phyloP scores from a whole-genome alignment of 2,797 vertebrate genomes.

The Cryptoprocta ferox region DNA sequence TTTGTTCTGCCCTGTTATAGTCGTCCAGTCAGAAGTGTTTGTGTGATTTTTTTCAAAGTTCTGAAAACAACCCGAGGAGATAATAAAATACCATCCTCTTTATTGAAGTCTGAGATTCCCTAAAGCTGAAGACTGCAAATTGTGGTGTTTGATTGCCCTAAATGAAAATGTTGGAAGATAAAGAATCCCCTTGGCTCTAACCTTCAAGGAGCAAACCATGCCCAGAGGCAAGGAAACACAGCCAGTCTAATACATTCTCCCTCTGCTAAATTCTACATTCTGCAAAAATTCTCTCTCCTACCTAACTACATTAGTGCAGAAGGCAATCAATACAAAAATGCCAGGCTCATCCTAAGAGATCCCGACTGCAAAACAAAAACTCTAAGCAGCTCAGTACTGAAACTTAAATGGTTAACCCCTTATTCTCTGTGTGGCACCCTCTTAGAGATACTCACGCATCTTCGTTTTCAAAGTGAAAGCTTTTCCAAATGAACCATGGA shows the following conservation, averaged over 20 bases:
- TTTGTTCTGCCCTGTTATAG: slow-evolving; percentile 54
- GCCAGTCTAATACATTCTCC: slow-evolving; percentile 56
- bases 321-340: slow-evolving; percentile 52
- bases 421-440: not conserved
- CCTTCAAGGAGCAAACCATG: slow-evolving; percentile 75
- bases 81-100: slow-evolving; percentile 79
- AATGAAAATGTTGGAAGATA: slow-evolving; percentile 79
- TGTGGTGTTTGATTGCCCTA: slow-evolving; percentile 74
- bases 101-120: slow-evolving; percentile 76
- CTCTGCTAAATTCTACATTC: slow-evolving; percentile 57
- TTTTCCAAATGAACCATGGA: slow-evolving; percentile 6
- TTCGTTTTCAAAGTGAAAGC: slow-evolving; percentile 45
- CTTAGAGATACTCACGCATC: not conserved
- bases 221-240: slow-evolving; percentile 56
- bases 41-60: slow-evolving; percentile 67
- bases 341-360: slow-evolving; percentile 56
- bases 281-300: slow-evolving; percentile 61
- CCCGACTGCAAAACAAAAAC: slow-evolving; percentile 46
- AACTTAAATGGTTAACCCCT: slow-evolving; percentile 13
- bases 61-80: slow-evolving; percentile 74
- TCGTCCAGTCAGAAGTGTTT: slow-evolving; percentile 60
- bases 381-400: not conserved
- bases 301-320: slow-evolving; percentile 63
- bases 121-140: slow-evolving; percentile 71
- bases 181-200: slow-evolving; percentile 72